Evolutionary conservation across 2,113 vertebrate genomes (phyloP).

Genomic region (Pedetes capensis): DNA sequence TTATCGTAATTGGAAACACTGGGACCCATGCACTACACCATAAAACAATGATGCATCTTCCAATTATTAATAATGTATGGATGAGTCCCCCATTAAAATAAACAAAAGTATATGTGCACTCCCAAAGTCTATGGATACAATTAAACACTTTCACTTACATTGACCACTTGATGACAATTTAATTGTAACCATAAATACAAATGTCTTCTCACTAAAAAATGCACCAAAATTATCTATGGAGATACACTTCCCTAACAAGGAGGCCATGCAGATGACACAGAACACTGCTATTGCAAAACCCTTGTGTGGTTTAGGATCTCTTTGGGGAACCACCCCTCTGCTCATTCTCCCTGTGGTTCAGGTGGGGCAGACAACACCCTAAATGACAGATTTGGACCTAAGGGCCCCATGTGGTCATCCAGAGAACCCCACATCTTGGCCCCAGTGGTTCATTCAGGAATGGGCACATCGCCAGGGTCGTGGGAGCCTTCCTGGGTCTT

Average conservation of each 20-base stretch:
- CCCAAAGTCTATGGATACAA: not conserved
- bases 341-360: not conserved
- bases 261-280: not conserved
- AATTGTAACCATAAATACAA: conserved; percentile 31
- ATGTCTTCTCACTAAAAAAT: not conserved
- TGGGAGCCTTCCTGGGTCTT: not conserved
- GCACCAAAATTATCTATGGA: not conserved
- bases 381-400: not conserved
- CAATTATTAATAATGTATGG: conserved; percentile 26
- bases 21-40: not conserved
- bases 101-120: not conserved
- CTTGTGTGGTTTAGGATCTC: not conserved
- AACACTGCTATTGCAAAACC: not conserved
- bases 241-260: not conserved
- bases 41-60: not conserved
- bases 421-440: not conserved
- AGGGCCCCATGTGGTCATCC: not conserved
- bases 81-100: conserved; percentile 15
- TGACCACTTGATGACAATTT: not conserved
- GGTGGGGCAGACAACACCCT: not conserved
- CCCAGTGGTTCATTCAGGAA: not conserved
- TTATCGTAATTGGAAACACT: not conserved
- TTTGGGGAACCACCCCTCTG: not conserved
- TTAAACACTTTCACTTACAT: conserved; percentile 24
- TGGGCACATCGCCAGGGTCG: no score